Conservation (phyloP, 1,140 invertebrate species). For the Pachypsylla venusta region DNA sequence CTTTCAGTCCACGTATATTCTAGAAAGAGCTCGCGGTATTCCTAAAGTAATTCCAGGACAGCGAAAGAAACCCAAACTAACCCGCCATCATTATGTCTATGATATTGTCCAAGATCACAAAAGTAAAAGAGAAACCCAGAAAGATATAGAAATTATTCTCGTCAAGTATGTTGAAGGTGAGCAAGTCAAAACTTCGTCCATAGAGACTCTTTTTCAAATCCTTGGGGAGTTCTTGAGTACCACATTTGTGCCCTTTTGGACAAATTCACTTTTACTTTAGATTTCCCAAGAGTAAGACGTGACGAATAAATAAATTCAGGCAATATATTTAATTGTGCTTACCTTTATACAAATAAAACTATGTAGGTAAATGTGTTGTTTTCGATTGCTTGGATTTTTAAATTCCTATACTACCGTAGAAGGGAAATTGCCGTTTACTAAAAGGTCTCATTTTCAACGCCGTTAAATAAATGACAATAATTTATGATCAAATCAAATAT, state of each 20-base stretch:
- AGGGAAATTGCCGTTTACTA: too few relatives aligned
- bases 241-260: too few relatives aligned
- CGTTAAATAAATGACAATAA: too few relatives aligned
- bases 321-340: neutral
- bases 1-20: constrained; percentile 6
- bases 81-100: neutral
- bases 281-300: neutral
- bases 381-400: too few relatives aligned
- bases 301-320: neutral
- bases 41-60: neutral
- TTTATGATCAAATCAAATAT: too few relatives aligned
- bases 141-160: neutral
- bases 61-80: neutral
- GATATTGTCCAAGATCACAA: neutral
- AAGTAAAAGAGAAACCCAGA: neutral
- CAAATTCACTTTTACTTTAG: too few relatives aligned
- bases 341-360: neutral
- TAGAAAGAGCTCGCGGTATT: neutral
- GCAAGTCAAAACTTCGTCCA: neutral
- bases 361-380: too few relatives aligned
- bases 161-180: constrained; percentile 6
- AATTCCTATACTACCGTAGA: too few relatives aligned
- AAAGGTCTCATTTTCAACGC: too few relatives aligned
- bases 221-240: too few relatives aligned
- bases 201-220: neutral